Evolutionary conservation across 2,888 invertebrate genomes (phyloP), one percentile per base, ranked within the genome.

Genomic region (Magallana nippona): DNA sequence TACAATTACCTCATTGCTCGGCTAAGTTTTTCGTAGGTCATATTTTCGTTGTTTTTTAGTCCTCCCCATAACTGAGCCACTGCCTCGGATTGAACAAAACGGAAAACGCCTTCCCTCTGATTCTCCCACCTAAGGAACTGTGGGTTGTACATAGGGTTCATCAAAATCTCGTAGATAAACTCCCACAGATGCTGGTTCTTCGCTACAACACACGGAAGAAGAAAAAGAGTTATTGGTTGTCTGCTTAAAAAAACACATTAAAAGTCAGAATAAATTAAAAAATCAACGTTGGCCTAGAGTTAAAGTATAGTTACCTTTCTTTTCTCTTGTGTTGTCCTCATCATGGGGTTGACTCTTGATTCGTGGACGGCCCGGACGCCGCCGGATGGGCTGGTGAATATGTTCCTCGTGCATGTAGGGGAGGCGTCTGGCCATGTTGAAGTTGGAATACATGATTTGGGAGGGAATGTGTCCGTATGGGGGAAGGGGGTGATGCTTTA

Each of bases 1-100:
- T n/a, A n/a, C n/a, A n/a, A n/a, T 2, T 32, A 96, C 96, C 97
- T 96, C 97, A 98, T 97, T 27, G 98, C 98, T 87, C 98, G 95
- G 94, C 97, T 97, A 90, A 98, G 96, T 94, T 98, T 98, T 94
- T 98, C 98, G 93, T 98, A 98, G 79, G 97, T 98, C 98, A 98
- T 98, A 93, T 97, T 96, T 82, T 96, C 96, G 93, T 98, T 98
- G 94, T 97, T 96, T 93, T 98, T 98, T 92, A 97, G 95, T 85
- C 96, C 96, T 10, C 98, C 98, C 98, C 98, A 98, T 62, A 97
- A 95, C 92, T 97, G 96, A 1, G 98, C 98, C 5, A 98, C 97
- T 92, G 97, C 96, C 92, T 97, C 97, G 84, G 97, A 97, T 91
- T 97, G 96, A 22, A 98, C 97, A 92, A 98, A 98, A 89, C 97